These are phyloP conservation scores for Macropodus opercularis DNA, from an alignment of 2,797 vertebrate genomes.

Conservation along the genomic window DNA sequence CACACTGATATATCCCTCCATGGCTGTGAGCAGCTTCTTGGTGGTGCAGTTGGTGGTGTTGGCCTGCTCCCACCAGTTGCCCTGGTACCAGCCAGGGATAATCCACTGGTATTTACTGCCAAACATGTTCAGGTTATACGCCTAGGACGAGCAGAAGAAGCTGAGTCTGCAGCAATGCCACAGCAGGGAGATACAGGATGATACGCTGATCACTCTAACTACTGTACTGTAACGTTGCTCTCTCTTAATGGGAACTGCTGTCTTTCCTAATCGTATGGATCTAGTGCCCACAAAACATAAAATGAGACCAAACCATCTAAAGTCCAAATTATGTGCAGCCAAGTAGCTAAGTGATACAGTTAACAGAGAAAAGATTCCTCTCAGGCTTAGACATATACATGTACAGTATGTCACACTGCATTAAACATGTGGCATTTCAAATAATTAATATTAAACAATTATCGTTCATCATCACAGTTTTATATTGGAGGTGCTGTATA, in stretches of 20 bases:
- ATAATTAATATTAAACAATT: not conserved
- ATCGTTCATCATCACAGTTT: not conserved
- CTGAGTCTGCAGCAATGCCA: not conserved
- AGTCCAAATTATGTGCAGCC: not conserved
- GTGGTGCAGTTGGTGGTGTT: constrained; percentile 93
- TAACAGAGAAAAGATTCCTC: not conserved
- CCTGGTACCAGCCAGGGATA: constrained; percentile 99
- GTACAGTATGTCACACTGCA: not conserved
- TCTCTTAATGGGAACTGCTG: not conserved
- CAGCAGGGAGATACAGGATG: not conserved
- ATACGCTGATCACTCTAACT: not conserved
- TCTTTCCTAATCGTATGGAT: not conserved
- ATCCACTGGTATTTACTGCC: constrained; percentile 99
- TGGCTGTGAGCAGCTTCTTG: constrained; percentile 92
- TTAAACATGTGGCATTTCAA: not conserved
- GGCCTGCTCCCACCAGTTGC: constrained; percentile 96
- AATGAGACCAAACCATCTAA: constrained; percentile 7
- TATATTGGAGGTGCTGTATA: not conserved
- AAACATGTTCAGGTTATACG: constrained; percentile 95
- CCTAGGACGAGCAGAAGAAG: constrained; percentile 74
- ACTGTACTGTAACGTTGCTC: not conserved
- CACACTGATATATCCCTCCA: constrained; percentile 98
- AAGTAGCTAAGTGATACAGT: not conserved
- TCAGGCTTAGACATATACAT: not conserved
- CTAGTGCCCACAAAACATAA: not conserved